Conservation (phyloP, 2,113 vertebrate species). For the Dryoscopus gambensis region DNA sequence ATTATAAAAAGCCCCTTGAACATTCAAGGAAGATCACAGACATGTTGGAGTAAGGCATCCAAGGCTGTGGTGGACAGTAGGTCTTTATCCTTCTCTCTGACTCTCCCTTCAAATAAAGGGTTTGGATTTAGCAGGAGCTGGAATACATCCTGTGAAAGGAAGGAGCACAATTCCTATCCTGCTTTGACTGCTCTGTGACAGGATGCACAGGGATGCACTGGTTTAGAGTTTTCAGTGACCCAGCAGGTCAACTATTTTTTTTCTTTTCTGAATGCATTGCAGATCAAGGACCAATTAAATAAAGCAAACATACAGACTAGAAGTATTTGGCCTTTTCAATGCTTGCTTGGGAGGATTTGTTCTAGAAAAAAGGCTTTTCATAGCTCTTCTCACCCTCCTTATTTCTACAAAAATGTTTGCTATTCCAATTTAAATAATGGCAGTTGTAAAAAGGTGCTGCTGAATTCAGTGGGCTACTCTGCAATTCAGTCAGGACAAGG, state of each 20-base stretch:
- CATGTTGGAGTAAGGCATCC: rapidly evolving
- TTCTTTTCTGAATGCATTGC: not conserved
- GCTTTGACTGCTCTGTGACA: not conserved
- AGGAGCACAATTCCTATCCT: not conserved
- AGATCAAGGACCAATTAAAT: not conserved
- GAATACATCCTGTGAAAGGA: not conserved
- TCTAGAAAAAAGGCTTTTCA: not conserved
- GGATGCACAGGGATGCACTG: not conserved
- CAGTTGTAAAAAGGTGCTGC: not conserved
- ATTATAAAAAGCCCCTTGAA: not conserved
- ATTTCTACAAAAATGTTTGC: not conserved
- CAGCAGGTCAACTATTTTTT: not conserved
- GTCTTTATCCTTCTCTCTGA: not conserved
- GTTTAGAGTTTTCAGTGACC: not conserved
- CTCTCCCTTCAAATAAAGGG: not conserved
- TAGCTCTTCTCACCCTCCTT: not conserved
- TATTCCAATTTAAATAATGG: not conserved
- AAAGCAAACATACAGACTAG: not conserved
- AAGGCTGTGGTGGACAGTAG: not conserved
- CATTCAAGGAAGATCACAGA: not conserved
- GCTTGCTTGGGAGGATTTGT: not conserved
- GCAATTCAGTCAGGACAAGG: conserved; percentile 36
- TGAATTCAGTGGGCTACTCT: not conserved
- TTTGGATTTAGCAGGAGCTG: not conserved
- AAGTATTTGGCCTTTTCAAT: not conserved